Percentiles rank a stretch among this genome's conserved stretches.
Evolutionary conservation across 1,140 invertebrate genomes (phyloP).

Genomic region (Calycopis cecrops): DNA sequence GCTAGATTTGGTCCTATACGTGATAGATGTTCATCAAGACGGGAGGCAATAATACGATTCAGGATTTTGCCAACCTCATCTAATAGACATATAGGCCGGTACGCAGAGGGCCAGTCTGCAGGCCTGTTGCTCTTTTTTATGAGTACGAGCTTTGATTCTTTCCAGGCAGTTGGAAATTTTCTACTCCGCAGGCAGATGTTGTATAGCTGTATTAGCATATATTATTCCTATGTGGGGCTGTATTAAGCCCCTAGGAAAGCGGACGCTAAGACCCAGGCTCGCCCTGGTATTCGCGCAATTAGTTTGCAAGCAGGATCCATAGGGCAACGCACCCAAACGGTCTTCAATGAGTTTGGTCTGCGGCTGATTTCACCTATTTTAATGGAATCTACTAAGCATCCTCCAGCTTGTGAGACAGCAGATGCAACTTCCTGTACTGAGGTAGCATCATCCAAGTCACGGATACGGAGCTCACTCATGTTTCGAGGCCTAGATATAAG

Average conservation of each 20-base stretch:
- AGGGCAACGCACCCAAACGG: slow-evolving; percentile 8
- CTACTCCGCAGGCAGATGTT: neutral
- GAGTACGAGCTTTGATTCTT: neutral
- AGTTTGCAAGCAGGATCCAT: neutral
- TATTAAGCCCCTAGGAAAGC: slow-evolving; percentile 22
- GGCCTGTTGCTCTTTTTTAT: neutral
- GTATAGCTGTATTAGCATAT: slow-evolving; percentile 1
- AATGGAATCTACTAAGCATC: neutral
- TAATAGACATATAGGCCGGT: slow-evolving; percentile 17
- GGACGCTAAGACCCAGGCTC: no score
- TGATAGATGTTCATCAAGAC: slow-evolving; percentile 12
- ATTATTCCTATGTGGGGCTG: slow-evolving; percentile 18
- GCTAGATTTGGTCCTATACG: slow-evolving; percentile 11
- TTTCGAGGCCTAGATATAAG: slow-evolving; percentile 19
- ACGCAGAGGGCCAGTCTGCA: neutral
- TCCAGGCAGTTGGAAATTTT: neutral
- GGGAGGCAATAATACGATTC: slow-evolving; percentile 16
- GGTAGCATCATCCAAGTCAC: slow-evolving; percentile 24
- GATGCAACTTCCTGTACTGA: slow-evolving; percentile 17
- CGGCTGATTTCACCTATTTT: slow-evolving; percentile 1
- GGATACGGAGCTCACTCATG: slow-evolving; percentile 19
- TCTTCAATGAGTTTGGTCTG: neutral
- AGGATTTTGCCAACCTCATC: no score
- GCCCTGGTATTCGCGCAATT: neutral
- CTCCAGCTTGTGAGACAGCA: slow-evolving; percentile 7